These are phyloP conservation scores for Drosophila nigricruria DNA, from an alignment of 2,888 invertebrate species.

Conservation along the genomic window DNA sequence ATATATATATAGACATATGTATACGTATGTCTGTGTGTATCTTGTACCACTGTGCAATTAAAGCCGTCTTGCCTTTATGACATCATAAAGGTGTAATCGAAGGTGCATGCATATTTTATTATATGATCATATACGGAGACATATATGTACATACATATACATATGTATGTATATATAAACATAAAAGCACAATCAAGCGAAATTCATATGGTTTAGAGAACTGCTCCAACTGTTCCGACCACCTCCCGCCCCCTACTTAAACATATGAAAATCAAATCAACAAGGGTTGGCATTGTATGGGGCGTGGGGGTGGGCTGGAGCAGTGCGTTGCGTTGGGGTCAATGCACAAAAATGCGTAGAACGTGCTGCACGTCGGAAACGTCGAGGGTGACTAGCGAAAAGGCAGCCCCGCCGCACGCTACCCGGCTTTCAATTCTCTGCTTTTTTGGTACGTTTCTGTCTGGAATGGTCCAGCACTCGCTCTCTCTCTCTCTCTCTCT, in stretches of 20 bases:
- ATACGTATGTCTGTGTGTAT: not conserved
- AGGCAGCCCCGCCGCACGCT: conserved; percentile 46
- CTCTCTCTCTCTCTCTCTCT: conserved; percentile 18
- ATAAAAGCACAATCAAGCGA: conserved; percentile 45
- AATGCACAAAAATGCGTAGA: conserved; percentile 79
- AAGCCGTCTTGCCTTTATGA: conserved; percentile 61
- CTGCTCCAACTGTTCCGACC: conserved; percentile 10
- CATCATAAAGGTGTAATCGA: conserved; percentile 69
- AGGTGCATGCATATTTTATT: conserved; percentile 28
- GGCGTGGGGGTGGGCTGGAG: not conserved
- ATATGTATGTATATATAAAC: conserved; percentile 29
- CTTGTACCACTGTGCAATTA: conserved; percentile 54
- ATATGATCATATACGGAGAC: conserved; percentile 2
- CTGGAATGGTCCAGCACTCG: conserved; percentile 48
- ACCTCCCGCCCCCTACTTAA: conserved; percentile 13
- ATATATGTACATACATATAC: not conserved
- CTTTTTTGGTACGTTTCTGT: conserved; percentile 20
- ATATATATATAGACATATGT: not conserved
- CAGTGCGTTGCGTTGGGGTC: conserved; percentile 59
- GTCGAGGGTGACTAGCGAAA: conserved; percentile 35
- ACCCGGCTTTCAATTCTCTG: conserved; percentile 7
- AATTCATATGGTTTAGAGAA: conserved; percentile 44
- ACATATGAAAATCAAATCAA: conserved; percentile 44
- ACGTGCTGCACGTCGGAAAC: conserved; percentile 53
- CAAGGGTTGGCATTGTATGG: conserved; percentile 41